Percentiles rank a stretch among this genome's conserved stretches.
phyloP scores from a whole-genome alignment of 2,797 vertebrate genomes.

The Chelonia mydas region DNA sequence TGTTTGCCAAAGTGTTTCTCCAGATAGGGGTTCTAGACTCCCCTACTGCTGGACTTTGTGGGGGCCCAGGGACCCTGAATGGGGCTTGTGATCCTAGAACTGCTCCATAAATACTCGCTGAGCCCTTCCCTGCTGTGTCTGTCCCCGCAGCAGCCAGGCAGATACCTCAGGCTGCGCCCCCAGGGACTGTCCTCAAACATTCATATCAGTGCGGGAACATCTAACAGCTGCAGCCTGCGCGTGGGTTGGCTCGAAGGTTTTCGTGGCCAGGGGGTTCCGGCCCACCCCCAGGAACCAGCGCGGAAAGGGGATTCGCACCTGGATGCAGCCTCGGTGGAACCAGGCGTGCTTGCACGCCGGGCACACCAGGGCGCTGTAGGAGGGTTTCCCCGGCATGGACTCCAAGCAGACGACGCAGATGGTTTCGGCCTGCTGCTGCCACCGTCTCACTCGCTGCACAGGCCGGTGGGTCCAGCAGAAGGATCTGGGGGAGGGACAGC shows the following conservation, averaged over 20 bases:
- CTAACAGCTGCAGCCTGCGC: no score
- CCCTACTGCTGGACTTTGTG: not conserved
- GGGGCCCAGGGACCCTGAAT: not conserved
- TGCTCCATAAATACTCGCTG: not conserved
- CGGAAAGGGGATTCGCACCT: not conserved
- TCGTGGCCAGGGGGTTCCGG: no score
- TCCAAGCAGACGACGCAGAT: not conserved
- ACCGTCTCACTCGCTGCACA: not conserved
- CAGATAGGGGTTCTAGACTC: not conserved
- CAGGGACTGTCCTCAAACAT: not conserved
- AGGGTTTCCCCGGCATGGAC: not conserved
- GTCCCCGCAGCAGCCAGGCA: no score
- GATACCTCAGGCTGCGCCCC: no score
- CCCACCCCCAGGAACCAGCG: no score
- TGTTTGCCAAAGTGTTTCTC: not conserved
- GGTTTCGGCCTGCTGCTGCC: fast-evolving
- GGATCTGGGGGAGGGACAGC: not conserved
- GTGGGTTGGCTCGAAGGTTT: not conserved
- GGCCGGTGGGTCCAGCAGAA: conserved; percentile 12
- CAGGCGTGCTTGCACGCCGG: not conserved
- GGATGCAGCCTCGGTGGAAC: not conserved
- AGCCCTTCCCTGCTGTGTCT: no score
- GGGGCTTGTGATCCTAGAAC: not conserved
- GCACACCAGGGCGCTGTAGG: not conserved
- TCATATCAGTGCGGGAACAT: not conserved